These are phyloP conservation scores for Cygnus olor DNA, from an alignment of 2,797 vertebrate genomes.

Conservation along the genomic window DNA sequence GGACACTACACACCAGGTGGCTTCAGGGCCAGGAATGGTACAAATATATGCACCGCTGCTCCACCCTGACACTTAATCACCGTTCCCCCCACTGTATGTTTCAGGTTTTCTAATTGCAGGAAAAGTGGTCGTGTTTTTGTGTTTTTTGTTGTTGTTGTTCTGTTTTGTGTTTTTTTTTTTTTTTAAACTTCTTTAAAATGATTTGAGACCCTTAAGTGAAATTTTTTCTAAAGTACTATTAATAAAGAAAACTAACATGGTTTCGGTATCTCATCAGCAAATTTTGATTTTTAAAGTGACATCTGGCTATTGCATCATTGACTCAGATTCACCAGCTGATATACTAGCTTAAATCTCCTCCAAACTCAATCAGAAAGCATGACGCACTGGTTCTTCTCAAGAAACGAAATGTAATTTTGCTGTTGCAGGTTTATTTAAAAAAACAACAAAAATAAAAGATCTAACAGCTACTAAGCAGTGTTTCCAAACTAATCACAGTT, in stretches of 20 bases:
- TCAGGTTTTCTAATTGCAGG: neutral
- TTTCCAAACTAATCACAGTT: neutral
- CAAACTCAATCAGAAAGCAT: neutral
- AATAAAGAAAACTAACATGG: neutral
- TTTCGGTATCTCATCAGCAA: neutral
- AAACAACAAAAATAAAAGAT: neutral
- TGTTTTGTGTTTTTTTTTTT: neutral
- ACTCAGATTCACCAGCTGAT: neutral
- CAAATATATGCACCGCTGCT: fast-evolving
- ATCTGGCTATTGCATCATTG: neutral
- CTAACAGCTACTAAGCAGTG: neutral
- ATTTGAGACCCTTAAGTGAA: neutral
- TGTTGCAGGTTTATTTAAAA: neutral
- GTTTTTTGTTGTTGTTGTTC: neutral
- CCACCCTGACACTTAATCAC: neutral
- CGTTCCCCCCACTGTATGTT: neutral
- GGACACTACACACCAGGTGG: neutral
- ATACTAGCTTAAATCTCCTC: neutral
- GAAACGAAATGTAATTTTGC: neutral
- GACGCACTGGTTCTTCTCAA: neutral
- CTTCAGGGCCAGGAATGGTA: neutral
- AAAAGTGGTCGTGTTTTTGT: neutral
- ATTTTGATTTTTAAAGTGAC: neutral
- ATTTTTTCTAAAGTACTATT: neutral
- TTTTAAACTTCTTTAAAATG: neutral